Evolutionary conservation across 2,797 vertebrate genomes (phyloP).

Genomic region (Poecile montanus): DNA sequence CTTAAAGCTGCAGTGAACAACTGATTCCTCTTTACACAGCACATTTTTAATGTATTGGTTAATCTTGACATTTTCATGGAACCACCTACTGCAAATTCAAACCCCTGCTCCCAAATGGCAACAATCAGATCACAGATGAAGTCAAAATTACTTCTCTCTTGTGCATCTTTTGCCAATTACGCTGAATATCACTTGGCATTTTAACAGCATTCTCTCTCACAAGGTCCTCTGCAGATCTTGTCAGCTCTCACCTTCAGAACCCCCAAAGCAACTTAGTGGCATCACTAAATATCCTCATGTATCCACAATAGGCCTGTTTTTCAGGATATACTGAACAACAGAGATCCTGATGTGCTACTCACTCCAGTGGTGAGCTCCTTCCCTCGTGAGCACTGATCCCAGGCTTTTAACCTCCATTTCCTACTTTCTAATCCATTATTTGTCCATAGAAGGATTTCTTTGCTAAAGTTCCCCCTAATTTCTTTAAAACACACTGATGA

Average conservation of each 20-base stretch:
- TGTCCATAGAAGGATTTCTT: neutral
- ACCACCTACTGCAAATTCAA: neutral
- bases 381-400: neutral
- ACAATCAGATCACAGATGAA: neutral
- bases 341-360: neutral
- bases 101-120: neutral
- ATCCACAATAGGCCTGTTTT: neutral
- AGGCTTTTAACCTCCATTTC: neutral
- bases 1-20: neutral
- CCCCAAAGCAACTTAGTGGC: neutral
- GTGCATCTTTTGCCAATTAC: neutral
- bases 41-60: neutral
- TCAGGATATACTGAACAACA: neutral
- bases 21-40: neutral
- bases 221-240: neutral
- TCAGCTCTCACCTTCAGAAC: neutral
- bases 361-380: neutral
- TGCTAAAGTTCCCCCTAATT: neutral
- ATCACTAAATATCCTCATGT: neutral
- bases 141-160: neutral
- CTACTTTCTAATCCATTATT: neutral
- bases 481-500: neutral
- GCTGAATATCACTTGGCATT: neutral
- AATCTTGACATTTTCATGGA: neutral
- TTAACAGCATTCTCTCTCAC: neutral